Evolutionary conservation across 2,113 vertebrate species (phyloP).

Genomic region (Myotis davidii): DNA sequence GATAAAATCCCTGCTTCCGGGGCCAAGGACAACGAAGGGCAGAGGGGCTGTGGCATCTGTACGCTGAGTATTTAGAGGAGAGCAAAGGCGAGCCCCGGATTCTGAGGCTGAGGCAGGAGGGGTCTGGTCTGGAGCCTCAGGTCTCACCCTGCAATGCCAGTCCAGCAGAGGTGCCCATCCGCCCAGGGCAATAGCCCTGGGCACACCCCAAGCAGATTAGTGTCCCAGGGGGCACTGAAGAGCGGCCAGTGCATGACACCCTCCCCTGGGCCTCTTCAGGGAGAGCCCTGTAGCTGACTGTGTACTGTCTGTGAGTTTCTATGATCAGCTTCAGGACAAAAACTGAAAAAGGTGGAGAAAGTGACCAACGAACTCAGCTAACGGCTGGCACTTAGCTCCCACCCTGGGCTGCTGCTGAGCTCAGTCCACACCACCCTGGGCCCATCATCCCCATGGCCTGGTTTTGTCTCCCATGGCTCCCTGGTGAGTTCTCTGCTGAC

Average conservation of each 20-base stretch:
- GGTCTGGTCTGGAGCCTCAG: neutral
- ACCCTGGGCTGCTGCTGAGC: slow-evolving; percentile 57
- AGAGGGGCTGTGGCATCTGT: neutral
- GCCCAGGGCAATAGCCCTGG: neutral
- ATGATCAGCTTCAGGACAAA: neutral
- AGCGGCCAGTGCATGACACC: no score
- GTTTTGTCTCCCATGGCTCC: slow-evolving; percentile 8
- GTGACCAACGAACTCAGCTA: neutral
- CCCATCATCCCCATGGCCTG: slow-evolving; percentile 65
- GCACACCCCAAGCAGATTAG: neutral
- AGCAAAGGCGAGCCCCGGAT: neutral
- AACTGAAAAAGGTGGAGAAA: neutral
- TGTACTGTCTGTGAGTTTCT: neutral
- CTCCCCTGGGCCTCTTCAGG: neutral
- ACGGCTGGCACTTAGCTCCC: neutral
- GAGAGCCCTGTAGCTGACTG: neutral
- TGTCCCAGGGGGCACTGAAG: neutral
- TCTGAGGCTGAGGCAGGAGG: neutral
- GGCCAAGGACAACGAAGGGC: neutral
- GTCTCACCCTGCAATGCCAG: neutral
- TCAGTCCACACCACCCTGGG: slow-evolving; percentile 75
- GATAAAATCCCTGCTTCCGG: neutral
- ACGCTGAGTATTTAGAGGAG: neutral
- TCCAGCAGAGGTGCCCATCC: rapidly evolving
- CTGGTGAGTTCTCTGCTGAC: neutral